Percentiles rank a stretch among this genome's conserved stretches.
phyloP scores from a whole-genome alignment of 2,888 invertebrate genomes.

The Heliconius erato region DNA sequence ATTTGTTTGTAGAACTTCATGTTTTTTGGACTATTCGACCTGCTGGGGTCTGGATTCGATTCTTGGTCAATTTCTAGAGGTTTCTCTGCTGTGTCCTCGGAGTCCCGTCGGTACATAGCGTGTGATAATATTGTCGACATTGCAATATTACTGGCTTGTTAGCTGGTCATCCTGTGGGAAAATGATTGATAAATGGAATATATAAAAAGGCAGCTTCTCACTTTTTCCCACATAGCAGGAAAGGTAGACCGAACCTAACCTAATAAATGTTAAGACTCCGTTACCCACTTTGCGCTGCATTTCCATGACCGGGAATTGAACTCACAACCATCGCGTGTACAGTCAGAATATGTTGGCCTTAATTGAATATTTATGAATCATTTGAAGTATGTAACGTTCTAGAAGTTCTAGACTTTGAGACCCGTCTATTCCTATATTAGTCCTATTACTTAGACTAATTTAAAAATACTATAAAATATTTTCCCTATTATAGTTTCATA shows the following conservation, averaged over 20 bases:
- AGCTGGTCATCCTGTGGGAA: constrained; percentile 53
- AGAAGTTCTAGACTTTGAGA: too few species aligned
- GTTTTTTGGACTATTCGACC: constrained; percentile 77
- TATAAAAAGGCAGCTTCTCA: neutral
- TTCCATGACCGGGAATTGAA: too few species aligned
- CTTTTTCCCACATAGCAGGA: neutral
- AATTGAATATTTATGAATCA: too few species aligned
- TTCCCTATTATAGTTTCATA: too few species aligned
- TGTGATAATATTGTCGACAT: constrained; percentile 66
- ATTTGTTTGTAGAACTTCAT: constrained; percentile 71
- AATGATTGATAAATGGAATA: neutral
- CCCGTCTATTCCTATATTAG: too few species aligned
- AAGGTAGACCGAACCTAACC: neutral
- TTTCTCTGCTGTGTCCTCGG: constrained; percentile 64
- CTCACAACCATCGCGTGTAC: too few species aligned
- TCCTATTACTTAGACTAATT: too few species aligned
- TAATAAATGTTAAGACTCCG: neutral
- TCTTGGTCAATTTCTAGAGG: constrained; percentile 76
- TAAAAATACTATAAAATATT: too few species aligned
- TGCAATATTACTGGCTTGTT: constrained; percentile 25
- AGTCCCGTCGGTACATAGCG: constrained; percentile 70
- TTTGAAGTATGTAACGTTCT: too few species aligned
- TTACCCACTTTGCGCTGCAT: neutral
- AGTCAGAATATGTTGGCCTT: too few species aligned
- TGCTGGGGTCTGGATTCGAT: constrained; percentile 67